Conservation (phyloP, 2,113 vertebrate genomes). For the Nymphicus hollandicus region DNA sequence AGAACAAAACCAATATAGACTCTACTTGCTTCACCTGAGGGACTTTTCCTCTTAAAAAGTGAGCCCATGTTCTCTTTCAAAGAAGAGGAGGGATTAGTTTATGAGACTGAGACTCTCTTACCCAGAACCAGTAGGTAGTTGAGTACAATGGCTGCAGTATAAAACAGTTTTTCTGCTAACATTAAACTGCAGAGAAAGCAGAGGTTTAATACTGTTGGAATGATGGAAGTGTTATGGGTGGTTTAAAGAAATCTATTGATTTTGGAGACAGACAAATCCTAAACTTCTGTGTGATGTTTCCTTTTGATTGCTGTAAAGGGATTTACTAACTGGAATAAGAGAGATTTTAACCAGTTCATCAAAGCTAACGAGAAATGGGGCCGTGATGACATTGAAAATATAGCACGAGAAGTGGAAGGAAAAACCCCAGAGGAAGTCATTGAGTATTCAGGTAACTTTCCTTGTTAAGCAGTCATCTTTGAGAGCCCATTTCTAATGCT, state of each 20-base stretch:
- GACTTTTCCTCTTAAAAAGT: background rate
- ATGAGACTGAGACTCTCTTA: background rate
- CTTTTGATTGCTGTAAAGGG: constrained; percentile 76
- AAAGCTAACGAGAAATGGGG: constrained; percentile 99
- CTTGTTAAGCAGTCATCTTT: background rate
- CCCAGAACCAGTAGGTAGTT: background rate
- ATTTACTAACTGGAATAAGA: constrained; percentile 99
- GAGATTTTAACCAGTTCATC: constrained; percentile 99
- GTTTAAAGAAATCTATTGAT: background rate
- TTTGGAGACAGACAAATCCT: background rate
- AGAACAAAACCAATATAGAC: background rate
- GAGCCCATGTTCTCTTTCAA: background rate
- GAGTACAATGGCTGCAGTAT: background rate
- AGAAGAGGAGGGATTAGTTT: background rate
- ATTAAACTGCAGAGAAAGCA: background rate
- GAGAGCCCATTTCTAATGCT: background rate
- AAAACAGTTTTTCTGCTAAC: background rate
- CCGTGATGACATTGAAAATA: constrained; percentile 97
- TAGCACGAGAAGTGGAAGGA: constrained; percentile 95
- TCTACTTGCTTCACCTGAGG: background rate
- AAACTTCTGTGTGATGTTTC: background rate
- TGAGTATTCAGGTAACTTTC: constrained; percentile 92
- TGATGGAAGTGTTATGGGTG: background rate
- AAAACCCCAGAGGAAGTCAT: constrained; percentile 98
- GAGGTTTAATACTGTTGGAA: background rate